Base-by-base conservation (phyloP, 2,113 vertebrate species). In the Psephotus haematonotus region DNA sequence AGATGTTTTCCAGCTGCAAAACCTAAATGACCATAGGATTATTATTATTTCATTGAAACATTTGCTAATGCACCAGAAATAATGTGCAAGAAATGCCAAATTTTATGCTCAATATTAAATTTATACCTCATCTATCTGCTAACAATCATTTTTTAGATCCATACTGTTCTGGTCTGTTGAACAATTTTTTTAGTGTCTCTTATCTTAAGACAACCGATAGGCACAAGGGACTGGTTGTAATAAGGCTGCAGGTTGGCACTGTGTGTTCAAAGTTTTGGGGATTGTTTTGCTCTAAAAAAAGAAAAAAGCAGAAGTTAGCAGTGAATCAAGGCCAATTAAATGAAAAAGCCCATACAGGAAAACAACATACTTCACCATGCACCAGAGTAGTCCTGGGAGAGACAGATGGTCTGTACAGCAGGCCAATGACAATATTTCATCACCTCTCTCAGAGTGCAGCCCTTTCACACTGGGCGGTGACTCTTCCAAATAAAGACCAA, bases 1-100 rank as follows among this genome's bases (percentile, higher is more conserved):
- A 96, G 86, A 93, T 82, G 86, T 87, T 91, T 95, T 72, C 62
- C 96, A 96, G 88, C 65, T 96, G 88, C 86, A 94, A 88, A 93
- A 60, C 31, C n/a, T 75, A 79, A 86, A 65, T 86, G 37, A 92
- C 60, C 88, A 53, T 5, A 85, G 47, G 12, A 72, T 50, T 90
- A 71, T 68, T 82, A 82, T 64, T 82, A 82, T 87, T 92, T 85
- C 39, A 86, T n/a, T 85, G 33, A 68, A 92, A 88, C 23, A 79
- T 75, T 90, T 82, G 39, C 35, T 82, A 92, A 82, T 72, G 29
- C 13, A n/a, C 47, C 65, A 88, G 43, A 19, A 88, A 79, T 13
- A 86, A 55, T 7, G 8, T n/a, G 39, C 65, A 91, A 47, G 25
- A 92, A 92, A 91, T 25, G 22, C 27, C 59, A 65, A 80, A 92